phyloP scores from a whole-genome alignment of 2,888 invertebrate species.

The Dusona sp. region DNA sequence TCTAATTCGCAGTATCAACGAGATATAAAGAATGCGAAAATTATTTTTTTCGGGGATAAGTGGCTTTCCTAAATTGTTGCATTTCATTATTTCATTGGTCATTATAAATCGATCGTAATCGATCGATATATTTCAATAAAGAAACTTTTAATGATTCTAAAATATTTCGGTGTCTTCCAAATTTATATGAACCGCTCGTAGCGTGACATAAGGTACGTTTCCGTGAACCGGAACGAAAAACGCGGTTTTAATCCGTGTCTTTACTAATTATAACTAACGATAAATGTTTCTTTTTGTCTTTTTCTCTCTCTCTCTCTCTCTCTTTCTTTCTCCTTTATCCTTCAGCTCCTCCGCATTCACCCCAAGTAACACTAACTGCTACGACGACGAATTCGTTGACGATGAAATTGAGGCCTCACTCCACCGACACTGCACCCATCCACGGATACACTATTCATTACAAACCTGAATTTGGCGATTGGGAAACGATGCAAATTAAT shows the following conservation, averaged over 20 bases:
- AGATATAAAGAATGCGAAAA: neutral
- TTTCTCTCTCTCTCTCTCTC: constrained; percentile 81
- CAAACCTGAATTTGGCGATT: constrained; percentile 97
- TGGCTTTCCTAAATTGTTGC: constrained; percentile 25
- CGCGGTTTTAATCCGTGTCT: constrained; percentile 34
- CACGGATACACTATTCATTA: constrained; percentile 96
- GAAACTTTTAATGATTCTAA: constrained; percentile 47
- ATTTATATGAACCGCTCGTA: constrained; percentile 52
- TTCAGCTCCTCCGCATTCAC: constrained; percentile 91
- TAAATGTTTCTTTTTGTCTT: constrained; percentile 24
- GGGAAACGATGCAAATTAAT: constrained; percentile 94
- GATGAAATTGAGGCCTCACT: constrained; percentile 90
- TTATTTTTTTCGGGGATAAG: neutral
- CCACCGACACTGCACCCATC: constrained; percentile 93
- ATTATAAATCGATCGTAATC: constrained; percentile 27
- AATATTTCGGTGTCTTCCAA: constrained; percentile 52
- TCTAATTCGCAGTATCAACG: neutral
- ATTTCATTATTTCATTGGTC: constrained; percentile 38
- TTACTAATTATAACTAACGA: constrained; percentile 45
- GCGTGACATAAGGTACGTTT: constrained; percentile 56
- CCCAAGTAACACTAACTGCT: constrained; percentile 90
- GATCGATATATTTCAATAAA: constrained; percentile 21
- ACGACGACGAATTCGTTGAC: constrained; percentile 91
- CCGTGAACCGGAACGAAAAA: constrained; percentile 56
- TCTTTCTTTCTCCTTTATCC: constrained; percentile 68